Evolutionary conservation across 2,888 invertebrate genomes (phyloP).

Genomic region (Caenorhabditis afra): DNA sequence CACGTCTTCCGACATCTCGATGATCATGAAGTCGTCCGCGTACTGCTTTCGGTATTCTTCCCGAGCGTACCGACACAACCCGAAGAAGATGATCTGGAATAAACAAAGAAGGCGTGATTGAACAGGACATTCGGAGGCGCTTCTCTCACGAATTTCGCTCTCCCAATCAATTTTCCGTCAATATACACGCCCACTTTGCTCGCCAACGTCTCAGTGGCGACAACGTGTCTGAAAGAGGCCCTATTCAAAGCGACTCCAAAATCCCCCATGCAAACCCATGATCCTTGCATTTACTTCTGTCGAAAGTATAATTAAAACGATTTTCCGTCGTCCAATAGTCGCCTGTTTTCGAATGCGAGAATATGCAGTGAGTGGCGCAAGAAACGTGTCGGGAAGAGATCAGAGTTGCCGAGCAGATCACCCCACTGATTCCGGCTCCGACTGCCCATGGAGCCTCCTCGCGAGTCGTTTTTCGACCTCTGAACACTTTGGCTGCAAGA

Average conservation of each 20-base stretch:
- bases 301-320: not conserved
- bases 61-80: not conserved
- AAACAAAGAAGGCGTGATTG: too few species aligned
- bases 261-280: not conserved
- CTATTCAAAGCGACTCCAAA: too few species aligned
- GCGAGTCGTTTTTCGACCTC: not conserved
- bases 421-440: not conserved
- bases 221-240: not conserved
- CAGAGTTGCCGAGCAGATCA: slow-evolving; percentile 7
- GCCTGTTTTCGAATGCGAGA: not conserved
- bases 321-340: not conserved
- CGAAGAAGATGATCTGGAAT: not conserved
- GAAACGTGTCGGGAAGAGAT: not conserved
- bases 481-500: slow-evolving; percentile 28
- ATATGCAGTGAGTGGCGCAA: not conserved
- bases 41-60: not conserved
- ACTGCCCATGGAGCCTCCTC: slow-evolving; percentile 29
- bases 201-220: not conserved
- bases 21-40: slow-evolving; percentile 13
- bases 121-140: not conserved
- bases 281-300: not conserved
- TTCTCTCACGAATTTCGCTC: slow-evolving; percentile 4
- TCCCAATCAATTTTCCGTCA: not conserved
- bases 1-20: slow-evolving; percentile 14
- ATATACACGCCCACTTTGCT: not conserved